Evolutionary conservation across 1,140 invertebrate genomes (phyloP).

Genomic region (Pseudomyrmex concolor): DNA sequence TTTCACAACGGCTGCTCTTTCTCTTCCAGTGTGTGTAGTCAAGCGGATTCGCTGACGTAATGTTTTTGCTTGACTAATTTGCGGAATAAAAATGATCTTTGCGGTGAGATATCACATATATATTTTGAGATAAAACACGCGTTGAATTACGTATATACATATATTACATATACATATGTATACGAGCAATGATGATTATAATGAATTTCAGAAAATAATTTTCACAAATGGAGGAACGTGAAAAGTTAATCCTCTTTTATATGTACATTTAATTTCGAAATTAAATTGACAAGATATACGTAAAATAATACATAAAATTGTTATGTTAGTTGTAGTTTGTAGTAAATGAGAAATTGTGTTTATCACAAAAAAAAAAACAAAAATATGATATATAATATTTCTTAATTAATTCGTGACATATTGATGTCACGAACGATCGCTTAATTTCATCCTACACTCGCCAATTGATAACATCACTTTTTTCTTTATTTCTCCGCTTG

Average conservation of each 20-base stretch:
- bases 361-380: no score
- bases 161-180: neutral
- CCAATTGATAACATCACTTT: neutral
- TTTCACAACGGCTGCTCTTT: slow-evolving; percentile 55
- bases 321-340: no score
- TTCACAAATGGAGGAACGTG: neutral
- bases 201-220: neutral
- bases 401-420: neutral
- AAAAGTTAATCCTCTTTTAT: no score
- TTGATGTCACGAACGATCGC: neutral
- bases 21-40: neutral
- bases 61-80: slow-evolving; percentile 30
- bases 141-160: no score
- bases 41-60: slow-evolving; percentile 24
- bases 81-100: slow-evolving; percentile 15
- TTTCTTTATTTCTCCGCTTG: neutral
- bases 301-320: no score
- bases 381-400: neutral
- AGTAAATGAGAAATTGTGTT: no score
- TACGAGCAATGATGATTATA: neutral
- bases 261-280: neutral
- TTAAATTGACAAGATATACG: neutral
- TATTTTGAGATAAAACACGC: neutral
- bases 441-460: neutral
- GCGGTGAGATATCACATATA: neutral